Conservation (phyloP, 2,797 vertebrate species). For the Tiaroga cobitis region DNA sequence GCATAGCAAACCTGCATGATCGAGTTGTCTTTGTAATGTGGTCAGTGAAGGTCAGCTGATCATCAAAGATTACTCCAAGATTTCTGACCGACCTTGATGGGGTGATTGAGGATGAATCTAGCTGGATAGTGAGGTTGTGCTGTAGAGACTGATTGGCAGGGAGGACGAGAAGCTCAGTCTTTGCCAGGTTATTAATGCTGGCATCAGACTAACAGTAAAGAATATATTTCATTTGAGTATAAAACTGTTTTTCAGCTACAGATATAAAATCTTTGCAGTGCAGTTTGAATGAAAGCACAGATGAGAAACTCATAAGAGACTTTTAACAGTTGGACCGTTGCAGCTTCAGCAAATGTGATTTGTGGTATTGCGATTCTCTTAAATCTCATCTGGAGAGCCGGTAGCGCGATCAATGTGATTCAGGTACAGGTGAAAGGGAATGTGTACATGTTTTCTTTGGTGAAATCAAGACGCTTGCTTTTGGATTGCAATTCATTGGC, state of each 20-base stretch:
- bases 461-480: conserved; percentile 57
- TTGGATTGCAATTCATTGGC: conserved; percentile 25
- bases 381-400: conserved; percentile 67
- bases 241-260: neutral
- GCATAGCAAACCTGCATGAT: no score
- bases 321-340: conserved; percentile 55
- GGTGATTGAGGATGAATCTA: no score
- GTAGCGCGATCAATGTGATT: conserved; percentile 61
- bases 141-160: no score
- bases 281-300: conserved; percentile 67
- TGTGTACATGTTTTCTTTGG: conserved; percentile 68
- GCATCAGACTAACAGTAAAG: neutral
- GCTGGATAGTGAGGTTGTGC: no score
- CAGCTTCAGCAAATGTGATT: conserved; percentile 65
- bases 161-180: no score
- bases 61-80: no score
- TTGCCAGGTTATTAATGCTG: no score
- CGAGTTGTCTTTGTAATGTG: no score
- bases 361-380: conserved; percentile 58
- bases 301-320: conserved; percentile 69
- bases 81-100: no score
- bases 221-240: neutral
- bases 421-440: conserved; percentile 63
- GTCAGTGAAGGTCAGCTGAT: no score
- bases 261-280: neutral